Evolutionary conservation across 2,888 invertebrate genomes (phyloP).

Genomic region (Idaea straminata): DNA sequence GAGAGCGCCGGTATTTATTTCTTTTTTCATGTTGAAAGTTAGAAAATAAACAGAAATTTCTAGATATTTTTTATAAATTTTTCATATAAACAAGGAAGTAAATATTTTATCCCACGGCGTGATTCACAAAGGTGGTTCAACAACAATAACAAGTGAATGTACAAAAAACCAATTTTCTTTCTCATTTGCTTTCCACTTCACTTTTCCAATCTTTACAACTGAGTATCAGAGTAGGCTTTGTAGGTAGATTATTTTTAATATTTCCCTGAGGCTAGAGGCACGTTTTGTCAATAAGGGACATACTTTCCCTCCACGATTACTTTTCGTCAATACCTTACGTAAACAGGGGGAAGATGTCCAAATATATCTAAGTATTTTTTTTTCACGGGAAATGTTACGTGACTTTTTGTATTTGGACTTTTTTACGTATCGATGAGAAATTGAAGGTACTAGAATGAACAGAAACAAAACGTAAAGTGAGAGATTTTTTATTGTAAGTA

Average conservation of each 20-base stretch:
- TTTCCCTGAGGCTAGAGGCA: slow-evolving; percentile 56
- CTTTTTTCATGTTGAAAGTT: too few species aligned
- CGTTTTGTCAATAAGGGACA: slow-evolving; percentile 71
- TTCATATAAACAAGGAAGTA: not conserved
- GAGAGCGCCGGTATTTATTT: too few species aligned
- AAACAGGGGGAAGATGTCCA: slow-evolving; percentile 54
- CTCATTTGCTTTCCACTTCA: slow-evolving; percentile 10
- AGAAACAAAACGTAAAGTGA: too few species aligned
- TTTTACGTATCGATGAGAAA: not conserved
- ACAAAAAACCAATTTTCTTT: slow-evolving; percentile 10
- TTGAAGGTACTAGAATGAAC: not conserved
- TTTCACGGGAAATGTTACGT: slow-evolving; percentile 32
- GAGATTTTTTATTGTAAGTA: too few species aligned
- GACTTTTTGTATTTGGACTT: slow-evolving; percentile 36
- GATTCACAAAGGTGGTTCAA: not conserved
- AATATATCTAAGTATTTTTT: slow-evolving; percentile 27
- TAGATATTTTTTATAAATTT: not conserved
- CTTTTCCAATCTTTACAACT: slow-evolving; percentile 43
- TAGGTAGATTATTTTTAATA: slow-evolving; percentile 58
- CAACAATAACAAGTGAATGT: slow-evolving; percentile 10
- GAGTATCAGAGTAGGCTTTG: slow-evolving; percentile 35
- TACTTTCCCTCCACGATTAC: slow-evolving; percentile 57
- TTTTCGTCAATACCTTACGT: slow-evolving; percentile 62
- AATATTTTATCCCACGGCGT: not conserved
- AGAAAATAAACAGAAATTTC: not conserved